Evolutionary conservation across 1,140 invertebrate species (phyloP), one percentile per base, ranked within the genome.

Genomic region (Brachionus rubens): DNA sequence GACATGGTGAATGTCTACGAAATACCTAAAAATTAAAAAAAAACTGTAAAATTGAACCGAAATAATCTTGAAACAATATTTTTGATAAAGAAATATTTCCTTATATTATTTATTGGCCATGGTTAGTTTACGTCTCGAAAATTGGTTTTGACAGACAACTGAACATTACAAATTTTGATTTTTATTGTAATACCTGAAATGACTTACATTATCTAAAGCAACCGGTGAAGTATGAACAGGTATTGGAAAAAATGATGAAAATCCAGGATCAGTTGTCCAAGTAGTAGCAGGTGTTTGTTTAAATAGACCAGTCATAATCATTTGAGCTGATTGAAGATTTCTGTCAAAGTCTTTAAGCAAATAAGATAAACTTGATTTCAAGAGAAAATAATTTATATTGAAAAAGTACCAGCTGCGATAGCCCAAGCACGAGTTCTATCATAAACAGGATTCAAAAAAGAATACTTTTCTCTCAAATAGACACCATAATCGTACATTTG

Each of bases 241-340:
- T 16, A 59, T 33, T n/a, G 54, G 54, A 6, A 36, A 33, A 19
- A 36, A 59, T 36, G 28, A 12, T 3, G 54, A 40, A 16, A 59
- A 36, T 10, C 19, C 16, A 3, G 54, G 19, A 16, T 59, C 36
- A 16, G 6, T 6, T 16, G 36, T 59, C 54, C 54, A 59, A 36
- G 10, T 36, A 10, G 54, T 36, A 59, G 33, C 26, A 6, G 1
- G 12, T 16, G 54, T 33, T 59, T 26, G 28, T 10, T 4, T 5
- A 40, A 33, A 59, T 9, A 59, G 12, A n/a, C 54, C 54, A 59
- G 54, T 59, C 54, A 59, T 59, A 6, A 59, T 33, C 54, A 59
- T 33, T 59, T 59, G 54, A 59, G 54, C 54, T 36, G 54, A 59
- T 59, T 59, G 54, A 59, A 59, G 10, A 33, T 28, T 59, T 36